A percentile compares a stretch with the other conserved stretches of the same genome.
Evolutionary conservation across 2,888 invertebrate genomes (phyloP).

Genomic region (Andricus quercusramuli): DNA sequence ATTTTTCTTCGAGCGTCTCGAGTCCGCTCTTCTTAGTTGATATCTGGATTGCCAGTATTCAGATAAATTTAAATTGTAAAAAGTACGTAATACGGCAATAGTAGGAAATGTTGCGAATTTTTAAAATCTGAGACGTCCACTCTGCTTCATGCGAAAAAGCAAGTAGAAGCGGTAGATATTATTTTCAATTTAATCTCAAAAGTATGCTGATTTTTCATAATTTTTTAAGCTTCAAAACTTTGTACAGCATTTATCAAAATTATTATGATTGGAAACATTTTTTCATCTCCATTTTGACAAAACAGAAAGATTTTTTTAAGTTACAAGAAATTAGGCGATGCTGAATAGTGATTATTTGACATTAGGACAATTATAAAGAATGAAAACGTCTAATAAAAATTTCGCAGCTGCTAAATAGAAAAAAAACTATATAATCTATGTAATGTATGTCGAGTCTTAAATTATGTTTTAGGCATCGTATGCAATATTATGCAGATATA

Average conservation of each 20-base stretch:
- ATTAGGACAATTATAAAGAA: not conserved
- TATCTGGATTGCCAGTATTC: not conserved
- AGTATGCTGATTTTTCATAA: not conserved
- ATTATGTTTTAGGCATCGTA: slow-evolving; percentile 45
- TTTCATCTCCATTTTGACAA: not conserved
- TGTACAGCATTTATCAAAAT: not conserved
- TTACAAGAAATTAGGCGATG: not conserved
- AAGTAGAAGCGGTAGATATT: not conserved
- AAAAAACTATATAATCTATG: slow-evolving; percentile 23
- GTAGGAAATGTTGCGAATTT: slow-evolving; percentile 19
- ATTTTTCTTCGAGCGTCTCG: slow-evolving; percentile 17
- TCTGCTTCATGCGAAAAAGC: not conserved
- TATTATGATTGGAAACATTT: not conserved
- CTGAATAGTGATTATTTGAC: not conserved
- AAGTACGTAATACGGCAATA: slow-evolving; percentile 17
- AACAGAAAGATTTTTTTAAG: not conserved
- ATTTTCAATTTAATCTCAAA: not conserved
- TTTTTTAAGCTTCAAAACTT: not conserved
- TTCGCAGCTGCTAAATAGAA: slow-evolving; percentile 18
- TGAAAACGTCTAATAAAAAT: slow-evolving; percentile 4
- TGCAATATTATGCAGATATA: slow-evolving; percentile 55
- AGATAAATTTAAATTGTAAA: not conserved
- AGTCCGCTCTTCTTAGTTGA: slow-evolving; percentile 14
- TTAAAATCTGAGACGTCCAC: slow-evolving; percentile 7
- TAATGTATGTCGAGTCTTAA: slow-evolving; percentile 26